Percentiles rank a stretch among this genome's conserved stretches.
Conservation (phyloP, 2,113 vertebrate species). For the Nesoenas mayeri region DNA sequence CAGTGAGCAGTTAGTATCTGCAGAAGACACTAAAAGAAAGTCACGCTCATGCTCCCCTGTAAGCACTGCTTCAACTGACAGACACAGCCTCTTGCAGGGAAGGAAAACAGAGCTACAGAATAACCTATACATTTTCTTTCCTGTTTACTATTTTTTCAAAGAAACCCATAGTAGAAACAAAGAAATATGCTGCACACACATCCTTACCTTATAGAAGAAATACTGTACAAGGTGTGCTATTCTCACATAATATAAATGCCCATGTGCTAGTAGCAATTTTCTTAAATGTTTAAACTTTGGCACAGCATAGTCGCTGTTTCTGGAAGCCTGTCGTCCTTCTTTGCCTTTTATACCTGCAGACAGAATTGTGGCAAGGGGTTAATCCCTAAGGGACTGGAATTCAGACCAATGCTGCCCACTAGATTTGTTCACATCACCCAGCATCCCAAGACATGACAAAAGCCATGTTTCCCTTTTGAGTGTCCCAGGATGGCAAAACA, state of each 20-base stretch:
- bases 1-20: neutral
- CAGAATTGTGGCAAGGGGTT: neutral
- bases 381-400: neutral
- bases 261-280: constrained; percentile 92
- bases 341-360: constrained; percentile 94
- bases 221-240: constrained; percentile 98
- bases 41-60: neutral
- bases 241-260: constrained; percentile 97
- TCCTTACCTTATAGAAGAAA: constrained; percentile 98
- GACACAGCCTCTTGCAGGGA: neutral
- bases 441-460: neutral
- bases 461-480: accelerated
- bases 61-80: neutral
- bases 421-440: neutral
- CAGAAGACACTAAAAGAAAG: neutral
- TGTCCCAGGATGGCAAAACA: neutral
- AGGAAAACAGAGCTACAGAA: neutral
- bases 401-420: neutral
- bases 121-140: accelerated
- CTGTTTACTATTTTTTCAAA: neutral
- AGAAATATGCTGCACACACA: neutral
- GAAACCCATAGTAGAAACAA: neutral
- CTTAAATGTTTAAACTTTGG: constrained; percentile 96
- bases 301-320: constrained; percentile 97
- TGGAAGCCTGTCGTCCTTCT: constrained; percentile 94